Evolutionary conservation across 2,797 vertebrate species (phyloP).

Genomic region (Paratrypauchen microcephalus): DNA sequence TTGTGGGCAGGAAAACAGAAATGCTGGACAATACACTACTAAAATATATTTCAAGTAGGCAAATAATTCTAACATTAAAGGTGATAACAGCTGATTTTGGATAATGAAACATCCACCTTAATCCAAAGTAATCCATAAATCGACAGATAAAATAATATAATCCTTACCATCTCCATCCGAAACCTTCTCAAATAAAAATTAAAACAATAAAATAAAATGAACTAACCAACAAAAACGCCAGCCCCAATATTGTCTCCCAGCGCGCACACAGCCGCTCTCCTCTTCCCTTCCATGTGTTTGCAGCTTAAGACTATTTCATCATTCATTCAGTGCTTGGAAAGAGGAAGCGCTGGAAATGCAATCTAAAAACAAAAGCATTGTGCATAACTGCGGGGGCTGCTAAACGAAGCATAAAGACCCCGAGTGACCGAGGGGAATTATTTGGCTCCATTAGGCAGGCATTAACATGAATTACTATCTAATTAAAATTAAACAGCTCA

Average conservation of each 20-base stretch:
- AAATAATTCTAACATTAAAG: too few species aligned
- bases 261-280: conserved; percentile 10
- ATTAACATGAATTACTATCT: conserved; percentile 85
- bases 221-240: not conserved
- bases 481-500: conserved; percentile 84
- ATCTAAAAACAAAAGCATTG: conserved; percentile 76
- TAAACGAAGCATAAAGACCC: conserved; percentile 77
- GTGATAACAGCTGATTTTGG: too few species aligned
- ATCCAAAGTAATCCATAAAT: too few species aligned
- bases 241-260: conserved; percentile 12
- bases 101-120: too few species aligned
- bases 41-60: too few species aligned
- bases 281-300: conserved; percentile 57
- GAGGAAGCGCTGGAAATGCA: conserved; percentile 57
- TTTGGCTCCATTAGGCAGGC: conserved; percentile 81
- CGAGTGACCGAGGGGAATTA: conserved; percentile 78
- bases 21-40: too few species aligned
- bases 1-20: too few species aligned
- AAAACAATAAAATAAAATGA: too few species aligned
- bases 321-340: conserved; percentile 53
- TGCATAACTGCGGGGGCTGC: conserved; percentile 74
- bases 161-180: too few species aligned
- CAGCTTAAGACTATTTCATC: conserved; percentile 56
- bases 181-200: too few species aligned
- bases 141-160: too few species aligned